Base-by-base conservation (phyloP, 1,140 invertebrate genomes). In the Hyphantria cunea region DNA sequence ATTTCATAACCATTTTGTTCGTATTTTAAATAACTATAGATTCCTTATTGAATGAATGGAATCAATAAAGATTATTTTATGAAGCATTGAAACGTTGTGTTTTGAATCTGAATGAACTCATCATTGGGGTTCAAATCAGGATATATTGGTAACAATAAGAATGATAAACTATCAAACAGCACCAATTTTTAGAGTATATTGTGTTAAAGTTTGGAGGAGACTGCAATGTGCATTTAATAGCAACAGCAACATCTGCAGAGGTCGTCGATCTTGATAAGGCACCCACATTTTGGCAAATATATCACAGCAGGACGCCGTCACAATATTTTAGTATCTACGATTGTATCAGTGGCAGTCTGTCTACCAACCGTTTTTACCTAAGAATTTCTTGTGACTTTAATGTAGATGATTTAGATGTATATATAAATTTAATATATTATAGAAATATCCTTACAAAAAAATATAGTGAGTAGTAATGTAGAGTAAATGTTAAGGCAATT, bases 271-370 rank as follows among this genome's bases (percentile, higher is more conserved):
- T 80, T 79, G 85, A 89, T 89, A 88, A 84, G 68, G 70, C 67
- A 76, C 86, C 88, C 86, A 84, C 84, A 90, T 89, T 84, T 89
- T 86, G 82, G 81, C 84, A 86, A 89, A 89, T 81, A 81, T 67
- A 76, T 79, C 84, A 51, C 86, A 76, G 86, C 85, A 76, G 84
- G 88, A 75, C 15, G 84, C 86, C 88, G 75, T 90, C 86, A 90
- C 79, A 90, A 90, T 90, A 90, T 90, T 90, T 88, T 84, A 84
- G 76, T 82, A 77, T 80, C 70, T 75, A 79, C 69, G 69, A 70
- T 71, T 84, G 76, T 79, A 81, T 85, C 76, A 77, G 67, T 72
- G 72, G 70, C 75, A 25, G 17, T 25, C 17, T 25, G 17, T 25
- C 17, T 25, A 25, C 41, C 17, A 45, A 10, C n/a, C 48, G 14